phyloP scores from a whole-genome alignment of 2,797 vertebrate species.

The Esox lucius region DNA sequence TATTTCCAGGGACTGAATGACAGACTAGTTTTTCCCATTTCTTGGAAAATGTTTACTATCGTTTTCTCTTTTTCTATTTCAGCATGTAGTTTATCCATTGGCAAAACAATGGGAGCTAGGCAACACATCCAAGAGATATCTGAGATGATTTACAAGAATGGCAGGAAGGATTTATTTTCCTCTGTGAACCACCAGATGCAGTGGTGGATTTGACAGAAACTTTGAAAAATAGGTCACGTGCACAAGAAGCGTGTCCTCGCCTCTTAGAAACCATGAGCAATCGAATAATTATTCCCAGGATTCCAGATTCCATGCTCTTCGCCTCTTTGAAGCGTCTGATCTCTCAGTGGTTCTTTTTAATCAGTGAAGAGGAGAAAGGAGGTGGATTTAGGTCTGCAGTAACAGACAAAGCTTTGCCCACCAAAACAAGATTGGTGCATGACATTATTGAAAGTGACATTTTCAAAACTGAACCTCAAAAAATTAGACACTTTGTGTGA shows the following conservation, averaged over 20 bases:
- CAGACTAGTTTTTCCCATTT: slow-evolving; percentile 18
- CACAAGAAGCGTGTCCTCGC: slow-evolving; percentile 59
- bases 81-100: slow-evolving; percentile 15
- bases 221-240: slow-evolving; percentile 74
- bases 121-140: slow-evolving; percentile 58
- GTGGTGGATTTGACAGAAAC: slow-evolving; percentile 52
- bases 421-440: not conserved
- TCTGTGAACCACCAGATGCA: slow-evolving; percentile 59
- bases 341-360: slow-evolving; percentile 45
- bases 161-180: slow-evolving; percentile 50
- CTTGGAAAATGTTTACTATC: slow-evolving; percentile 19
- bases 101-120: slow-evolving; percentile 37
- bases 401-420: slow-evolving; percentile 32
- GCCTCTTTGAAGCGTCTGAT: slow-evolving; percentile 39
- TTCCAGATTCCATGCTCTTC: slow-evolving; percentile 51
- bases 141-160: slow-evolving; percentile 60
- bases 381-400: slow-evolving; percentile 27
- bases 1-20: slow-evolving; percentile 19
- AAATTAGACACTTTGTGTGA: not conserved
- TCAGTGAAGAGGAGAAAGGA: slow-evolving; percentile 28
- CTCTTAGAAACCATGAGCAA: slow-evolving; percentile 65
- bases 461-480: not conserved
- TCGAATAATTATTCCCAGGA: slow-evolving; percentile 66
- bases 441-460: slow-evolving; percentile 5
- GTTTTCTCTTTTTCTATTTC: slow-evolving; percentile 18